Conservation (phyloP, 2,113 vertebrate genomes). For the Engystomops pustulosus region DNA sequence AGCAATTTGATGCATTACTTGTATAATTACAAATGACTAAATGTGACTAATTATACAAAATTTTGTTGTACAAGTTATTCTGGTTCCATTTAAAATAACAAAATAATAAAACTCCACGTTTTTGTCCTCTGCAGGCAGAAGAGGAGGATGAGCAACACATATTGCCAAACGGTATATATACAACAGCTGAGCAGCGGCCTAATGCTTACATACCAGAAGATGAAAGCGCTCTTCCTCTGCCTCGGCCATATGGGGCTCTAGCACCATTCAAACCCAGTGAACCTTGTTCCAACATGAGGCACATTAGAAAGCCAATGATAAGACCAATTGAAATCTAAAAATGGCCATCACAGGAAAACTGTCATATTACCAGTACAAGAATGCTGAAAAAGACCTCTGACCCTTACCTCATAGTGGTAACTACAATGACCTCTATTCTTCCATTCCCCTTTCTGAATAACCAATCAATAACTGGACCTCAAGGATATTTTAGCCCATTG, state of each 20-base stretch:
- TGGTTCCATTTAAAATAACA: no score
- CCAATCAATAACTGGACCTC: no score
- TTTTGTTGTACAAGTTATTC: no score
- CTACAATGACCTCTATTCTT: not conserved
- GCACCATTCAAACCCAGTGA: slow-evolving; percentile 83
- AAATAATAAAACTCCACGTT: no score
- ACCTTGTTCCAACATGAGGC: slow-evolving; percentile 76
- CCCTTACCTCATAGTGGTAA: not conserved
- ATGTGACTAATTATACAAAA: no score
- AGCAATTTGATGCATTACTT: no score
- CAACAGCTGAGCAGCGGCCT: slow-evolving; percentile 79
- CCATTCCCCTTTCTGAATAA: no score
- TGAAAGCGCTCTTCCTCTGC: slow-evolving; percentile 73
- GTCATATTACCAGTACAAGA: not conserved
- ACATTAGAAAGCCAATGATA: slow-evolving; percentile 79
- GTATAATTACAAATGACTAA: no score
- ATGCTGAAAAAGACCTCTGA: not conserved
- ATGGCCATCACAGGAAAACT: not conserved
- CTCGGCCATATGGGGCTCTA: slow-evolving; percentile 78
- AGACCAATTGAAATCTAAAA: slow-evolving; percentile 78
- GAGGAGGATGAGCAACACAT: slow-evolving; percentile 71
- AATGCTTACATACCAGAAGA: slow-evolving; percentile 76
- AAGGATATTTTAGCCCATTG: not conserved
- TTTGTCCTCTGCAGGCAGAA: slow-evolving; percentile 68
- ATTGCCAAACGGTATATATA: slow-evolving; percentile 68